Base-by-base conservation (phyloP, 1,140 invertebrate genomes). In the Venustaconcha ellipsiformis region DNA sequence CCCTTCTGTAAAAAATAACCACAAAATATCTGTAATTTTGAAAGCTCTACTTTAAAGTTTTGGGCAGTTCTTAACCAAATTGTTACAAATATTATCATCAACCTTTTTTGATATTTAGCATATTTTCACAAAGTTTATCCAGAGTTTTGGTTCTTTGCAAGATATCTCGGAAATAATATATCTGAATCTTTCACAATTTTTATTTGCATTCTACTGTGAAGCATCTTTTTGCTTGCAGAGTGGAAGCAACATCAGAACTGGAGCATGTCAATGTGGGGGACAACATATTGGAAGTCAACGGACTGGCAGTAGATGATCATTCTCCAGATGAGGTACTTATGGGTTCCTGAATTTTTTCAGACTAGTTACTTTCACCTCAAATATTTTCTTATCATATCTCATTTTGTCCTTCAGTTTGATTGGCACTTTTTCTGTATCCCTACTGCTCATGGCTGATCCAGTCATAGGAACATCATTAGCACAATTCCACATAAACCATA, bases 251-350 rank as follows among this genome's bases (percentile, higher is more conserved):
- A 80, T 93, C 93, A 82, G 94, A 95, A 81, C 90, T 96, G 23
- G 94, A 96, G 92, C 94, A 95, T 17, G 91, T 89, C 58, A 95
- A 96, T 87, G 94, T 97, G 81, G 96, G 96, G 23, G 96, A 98
- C 89, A 92, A 94, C 86, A 96, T 98, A 75, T 90, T 97, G 67
- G 96, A 98, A 92, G 95, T 98, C 18, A 97, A 97, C 92, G 96
- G 96, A 1, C 93, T 94, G 1, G 94, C 95, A 5, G 94, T 97
- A 0, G 94, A 93, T 86, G 94, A 95, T 86, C 93, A 94, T 70
- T 84, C 86, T 23, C 55, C 89, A 64, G 80, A 84, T 56, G 87
- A 90, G 81, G 89, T 90, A 78, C 75, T 76, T 65, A 15, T 20
- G 0, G 2, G 23, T 1, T 18, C 57, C 66, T 59, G 6, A 57